These are phyloP conservation scores for Setophaga kirtlandii DNA, from an alignment of 2,113 vertebrate species.

Conservation along the genomic window DNA sequence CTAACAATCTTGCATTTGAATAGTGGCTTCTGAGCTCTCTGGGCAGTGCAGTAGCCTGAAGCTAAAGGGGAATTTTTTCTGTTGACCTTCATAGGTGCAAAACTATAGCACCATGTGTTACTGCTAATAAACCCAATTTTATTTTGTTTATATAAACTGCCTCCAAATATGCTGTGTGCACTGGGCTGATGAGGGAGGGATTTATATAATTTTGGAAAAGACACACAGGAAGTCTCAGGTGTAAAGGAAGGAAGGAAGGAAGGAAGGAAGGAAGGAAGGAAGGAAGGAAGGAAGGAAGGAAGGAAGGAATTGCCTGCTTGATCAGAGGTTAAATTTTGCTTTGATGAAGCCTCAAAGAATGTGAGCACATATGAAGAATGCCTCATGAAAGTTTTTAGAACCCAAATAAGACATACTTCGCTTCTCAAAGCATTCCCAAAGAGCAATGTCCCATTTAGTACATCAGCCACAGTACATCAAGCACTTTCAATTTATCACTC, in stretches of 20 bases:
- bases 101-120: background rate
- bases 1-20: background rate
- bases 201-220: background rate
- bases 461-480: background rate
- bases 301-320: background rate
- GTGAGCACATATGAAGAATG: background rate
- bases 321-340: conserved; percentile 18
- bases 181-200: background rate
- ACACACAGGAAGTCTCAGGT: background rate
- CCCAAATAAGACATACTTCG: background rate
- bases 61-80: background rate
- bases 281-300: too few species aligned
- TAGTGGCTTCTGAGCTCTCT: background rate
- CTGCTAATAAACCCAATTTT: background rate
- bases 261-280: background rate
- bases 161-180: background rate
- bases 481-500: background rate
- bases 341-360: conserved; percentile 39
- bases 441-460: background rate
- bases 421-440: background rate
- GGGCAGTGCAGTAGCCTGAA: background rate
- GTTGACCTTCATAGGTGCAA: background rate
- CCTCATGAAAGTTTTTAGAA: background rate
- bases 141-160: background rate
- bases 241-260: background rate